These are phyloP conservation scores for Apodemus agrarius DNA, from an alignment of 2,797 vertebrate species.

Conservation along the genomic window DNA sequence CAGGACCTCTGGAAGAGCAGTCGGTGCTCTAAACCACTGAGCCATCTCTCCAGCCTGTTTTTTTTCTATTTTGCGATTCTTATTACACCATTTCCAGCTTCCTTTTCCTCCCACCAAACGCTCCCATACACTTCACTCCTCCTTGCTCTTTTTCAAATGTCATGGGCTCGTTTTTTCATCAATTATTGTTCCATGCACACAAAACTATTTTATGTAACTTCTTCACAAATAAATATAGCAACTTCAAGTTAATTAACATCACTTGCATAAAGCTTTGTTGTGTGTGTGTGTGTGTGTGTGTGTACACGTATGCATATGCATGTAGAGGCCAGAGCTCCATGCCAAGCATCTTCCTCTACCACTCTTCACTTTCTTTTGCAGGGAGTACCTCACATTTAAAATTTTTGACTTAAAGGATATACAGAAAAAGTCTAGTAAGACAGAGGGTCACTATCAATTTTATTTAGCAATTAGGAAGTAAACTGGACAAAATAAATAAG, in stretches of 20 bases:
- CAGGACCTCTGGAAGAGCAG: background rate
- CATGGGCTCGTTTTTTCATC: background rate
- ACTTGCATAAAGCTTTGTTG: background rate
- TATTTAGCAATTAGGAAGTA: conserved; percentile 10
- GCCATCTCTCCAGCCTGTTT: background rate
- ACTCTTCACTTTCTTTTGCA: background rate
- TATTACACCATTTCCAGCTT: background rate
- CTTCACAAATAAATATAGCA: background rate
- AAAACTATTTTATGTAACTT: conserved; percentile 21
- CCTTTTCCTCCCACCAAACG: background rate
- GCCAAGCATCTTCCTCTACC: background rate
- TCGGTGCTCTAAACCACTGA: background rate
- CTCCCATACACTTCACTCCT: background rate
- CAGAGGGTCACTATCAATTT: background rate
- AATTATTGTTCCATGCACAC: background rate
- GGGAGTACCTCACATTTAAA: background rate
- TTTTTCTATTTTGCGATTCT: background rate
- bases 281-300: background rate
- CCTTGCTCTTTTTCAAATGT: background rate
- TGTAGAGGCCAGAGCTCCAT: no score
- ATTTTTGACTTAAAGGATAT: background rate
- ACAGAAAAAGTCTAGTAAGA: background rate
- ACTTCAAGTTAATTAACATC: background rate
- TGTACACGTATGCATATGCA: background rate
- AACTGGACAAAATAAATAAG: background rate